Conservation (phyloP, 1,140 invertebrate genomes). For the Prorops nasuta region DNA sequence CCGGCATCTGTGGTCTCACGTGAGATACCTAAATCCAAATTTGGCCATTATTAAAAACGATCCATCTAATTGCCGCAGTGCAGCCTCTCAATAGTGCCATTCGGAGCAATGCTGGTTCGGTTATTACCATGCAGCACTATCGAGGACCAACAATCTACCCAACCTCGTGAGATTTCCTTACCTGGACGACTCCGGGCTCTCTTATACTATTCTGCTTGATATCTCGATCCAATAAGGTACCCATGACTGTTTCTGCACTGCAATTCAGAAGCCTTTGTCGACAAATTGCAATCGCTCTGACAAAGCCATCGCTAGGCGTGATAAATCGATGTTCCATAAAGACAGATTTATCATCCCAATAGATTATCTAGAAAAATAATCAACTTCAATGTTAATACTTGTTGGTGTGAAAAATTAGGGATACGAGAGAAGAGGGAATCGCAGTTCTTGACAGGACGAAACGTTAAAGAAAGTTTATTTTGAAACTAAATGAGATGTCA, state of each 20-base stretch:
- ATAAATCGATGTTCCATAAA: conserved; percentile 86
- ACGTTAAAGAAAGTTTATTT: too few relatives aligned
- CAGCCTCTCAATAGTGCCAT: too few relatives aligned
- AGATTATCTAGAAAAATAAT: conserved; percentile 62
- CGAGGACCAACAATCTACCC: too few relatives aligned
- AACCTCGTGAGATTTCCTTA: too few relatives aligned
- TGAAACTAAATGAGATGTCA: too few relatives aligned
- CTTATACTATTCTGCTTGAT: conserved; percentile 49
- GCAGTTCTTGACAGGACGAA: too few relatives aligned
- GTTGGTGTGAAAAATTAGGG: not conserved
- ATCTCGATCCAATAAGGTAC: conserved; percentile 45
- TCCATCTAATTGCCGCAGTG: too few relatives aligned
- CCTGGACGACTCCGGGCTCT: conserved; percentile 46
- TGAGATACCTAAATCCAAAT: conserved; percentile 40
- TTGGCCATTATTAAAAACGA: too few relatives aligned
- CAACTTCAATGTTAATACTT: not conserved
- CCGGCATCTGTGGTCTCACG: conserved; percentile 61
- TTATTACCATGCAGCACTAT: too few relatives aligned
- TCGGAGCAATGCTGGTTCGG: too few relatives aligned
- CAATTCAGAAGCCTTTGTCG: conserved; percentile 74
- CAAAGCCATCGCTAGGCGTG: conserved; percentile 73
- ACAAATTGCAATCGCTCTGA: conserved; percentile 78
- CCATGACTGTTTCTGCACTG: conserved; percentile 61
- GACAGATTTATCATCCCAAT: conserved; percentile 81
- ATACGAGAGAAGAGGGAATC: too few relatives aligned